These are phyloP conservation scores for Rhabditoides inermis DNA, from an alignment of 2,888 invertebrate species.

Conservation along the genomic window DNA sequence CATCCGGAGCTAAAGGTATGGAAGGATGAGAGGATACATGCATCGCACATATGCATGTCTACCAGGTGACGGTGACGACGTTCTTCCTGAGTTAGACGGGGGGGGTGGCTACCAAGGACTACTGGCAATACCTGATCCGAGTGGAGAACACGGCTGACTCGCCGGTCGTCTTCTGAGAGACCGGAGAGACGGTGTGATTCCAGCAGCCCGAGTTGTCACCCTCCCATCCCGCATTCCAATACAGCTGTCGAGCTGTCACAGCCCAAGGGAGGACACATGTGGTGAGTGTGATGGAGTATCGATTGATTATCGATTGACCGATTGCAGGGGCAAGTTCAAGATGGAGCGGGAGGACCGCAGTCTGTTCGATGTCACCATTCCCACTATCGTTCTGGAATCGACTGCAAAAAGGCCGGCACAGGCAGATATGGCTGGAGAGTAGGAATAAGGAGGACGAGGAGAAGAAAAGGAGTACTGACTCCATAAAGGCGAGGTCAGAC, in stretches of 20 bases:
- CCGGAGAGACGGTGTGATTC: conserved; percentile 3
- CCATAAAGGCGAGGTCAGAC: no score
- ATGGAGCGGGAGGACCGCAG: conserved; percentile 95
- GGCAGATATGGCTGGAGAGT: no score
- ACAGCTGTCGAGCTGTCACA: conserved; percentile 37
- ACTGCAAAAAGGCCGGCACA: conserved; percentile 18
- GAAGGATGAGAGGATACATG: no score
- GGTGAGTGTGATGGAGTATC: conserved; percentile 60
- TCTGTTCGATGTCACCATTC: conserved; percentile 91
- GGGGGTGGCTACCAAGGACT: conserved; percentile 43
- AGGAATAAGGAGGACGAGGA: no score
- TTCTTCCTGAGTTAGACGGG: conserved; percentile 73
- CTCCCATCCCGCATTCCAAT: conserved; percentile 36
- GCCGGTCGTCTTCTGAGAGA: conserved; percentile 24
- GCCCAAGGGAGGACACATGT: conserved; percentile 79
- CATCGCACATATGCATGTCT: no score
- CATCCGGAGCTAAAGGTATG: conserved; percentile 23
- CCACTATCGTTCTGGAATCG: conserved; percentile 82
- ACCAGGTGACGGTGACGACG: conserved; percentile 91
- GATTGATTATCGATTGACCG: background rate
- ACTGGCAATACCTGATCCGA: conserved; percentile 94
- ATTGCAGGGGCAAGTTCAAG: conserved; percentile 79
- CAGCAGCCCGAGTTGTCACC: conserved; percentile 35
- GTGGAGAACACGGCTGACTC: background rate
- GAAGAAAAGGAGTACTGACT: no score